A percentile compares a stretch with the other conserved stretches of the same genome.
Conservation (phyloP, 2,888 invertebrate genomes). For the Panzeria rudis region DNA sequence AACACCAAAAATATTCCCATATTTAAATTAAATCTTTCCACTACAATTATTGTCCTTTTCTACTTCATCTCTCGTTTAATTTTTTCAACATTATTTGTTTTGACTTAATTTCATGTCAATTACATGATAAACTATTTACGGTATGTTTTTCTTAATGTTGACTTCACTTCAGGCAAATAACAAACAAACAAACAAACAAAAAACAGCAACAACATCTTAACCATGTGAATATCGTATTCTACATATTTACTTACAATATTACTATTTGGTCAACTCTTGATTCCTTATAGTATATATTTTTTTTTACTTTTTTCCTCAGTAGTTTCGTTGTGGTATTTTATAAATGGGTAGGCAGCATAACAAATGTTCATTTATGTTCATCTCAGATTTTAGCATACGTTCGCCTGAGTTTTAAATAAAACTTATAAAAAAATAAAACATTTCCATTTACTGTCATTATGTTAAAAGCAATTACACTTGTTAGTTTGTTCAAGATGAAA, state of each 20-base stretch:
- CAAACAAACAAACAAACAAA: neutral
- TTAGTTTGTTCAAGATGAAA: slow-evolving; percentile 68
- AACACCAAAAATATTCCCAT: slow-evolving; percentile 39
- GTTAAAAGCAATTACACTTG: slow-evolving; percentile 72
- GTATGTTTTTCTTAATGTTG: slow-evolving; percentile 72
- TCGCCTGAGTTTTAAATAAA: neutral
- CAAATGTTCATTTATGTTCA: slow-evolving; percentile 70
- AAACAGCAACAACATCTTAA: slow-evolving; percentile 56
- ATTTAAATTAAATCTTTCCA: slow-evolving; percentile 61
- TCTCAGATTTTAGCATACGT: slow-evolving; percentile 71
- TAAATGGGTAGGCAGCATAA: slow-evolving; percentile 68
- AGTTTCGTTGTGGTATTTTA: slow-evolving; percentile 41
- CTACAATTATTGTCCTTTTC: slow-evolving; percentile 4
- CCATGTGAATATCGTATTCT: slow-evolving; percentile 50
- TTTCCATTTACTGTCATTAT: slow-evolving; percentile 72
- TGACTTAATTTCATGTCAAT: slow-evolving; percentile 77
- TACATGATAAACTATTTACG: slow-evolving; percentile 76
- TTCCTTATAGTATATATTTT: slow-evolving; percentile 16
- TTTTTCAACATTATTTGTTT: slow-evolving; percentile 73
- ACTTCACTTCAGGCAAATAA: slow-evolving; percentile 32
- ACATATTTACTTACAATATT: slow-evolving; percentile 24
- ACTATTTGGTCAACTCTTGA: slow-evolving; percentile 37
- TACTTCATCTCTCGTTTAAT: slow-evolving; percentile 21
- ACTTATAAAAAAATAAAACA: slow-evolving; percentile 39
- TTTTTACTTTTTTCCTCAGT: neutral